Base-by-base conservation (phyloP, 37 sponge, comb jelly and placozoan genomes). In the Halisarca cf. caerulea region DNA sequence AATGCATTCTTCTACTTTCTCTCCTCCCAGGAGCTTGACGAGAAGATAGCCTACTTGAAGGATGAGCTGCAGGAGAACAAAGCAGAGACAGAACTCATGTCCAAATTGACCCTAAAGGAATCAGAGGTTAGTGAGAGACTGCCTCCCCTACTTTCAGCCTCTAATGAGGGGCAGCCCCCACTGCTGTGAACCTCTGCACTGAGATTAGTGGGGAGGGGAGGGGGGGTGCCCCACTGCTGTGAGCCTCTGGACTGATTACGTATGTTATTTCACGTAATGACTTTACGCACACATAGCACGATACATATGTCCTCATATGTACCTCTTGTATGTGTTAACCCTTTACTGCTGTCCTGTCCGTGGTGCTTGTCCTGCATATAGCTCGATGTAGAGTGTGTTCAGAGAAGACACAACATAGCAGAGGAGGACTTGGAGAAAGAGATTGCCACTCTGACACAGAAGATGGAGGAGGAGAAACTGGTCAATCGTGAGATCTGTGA, bases 41-140 rank as follows among this genome's bases (percentile, higher is more conserved):
- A 97, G 68, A 83, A 85, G 78, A 91, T 93, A 30, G 98, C 98
- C 54, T 91, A 97, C 68, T 72, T 92, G 72, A 97, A 93, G 78
- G 98, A 97, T 59, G 95, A 97, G 69, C 58, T 94, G 20, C 91
- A 94, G 32, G 94, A 94, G 69, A 66, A 84, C 57, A 90, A 90
- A 53, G 94, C 94, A 4, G 86, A 90, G 36, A 93, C 88, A 15
- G 83, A 66, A 36, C 87, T 93, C 15, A 87, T 85, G 58, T 83
- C 84, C 7, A 91, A 93, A 28, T 89, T 86, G 34, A 78, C 91
- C 27, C 90, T 91, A 84, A 96, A 96, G 62, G 91, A 93, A 68
- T 78, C 89, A 32, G 89, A 93, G 84, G 96, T 95, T n/a, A n/a
- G n/a, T n/a, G n/a, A n/a, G n/a, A n/a, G n/a, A n/a, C n/a, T n/a